phyloP scores from a whole-genome alignment of 2,888 invertebrate species.

The Tenthredo amoena region DNA sequence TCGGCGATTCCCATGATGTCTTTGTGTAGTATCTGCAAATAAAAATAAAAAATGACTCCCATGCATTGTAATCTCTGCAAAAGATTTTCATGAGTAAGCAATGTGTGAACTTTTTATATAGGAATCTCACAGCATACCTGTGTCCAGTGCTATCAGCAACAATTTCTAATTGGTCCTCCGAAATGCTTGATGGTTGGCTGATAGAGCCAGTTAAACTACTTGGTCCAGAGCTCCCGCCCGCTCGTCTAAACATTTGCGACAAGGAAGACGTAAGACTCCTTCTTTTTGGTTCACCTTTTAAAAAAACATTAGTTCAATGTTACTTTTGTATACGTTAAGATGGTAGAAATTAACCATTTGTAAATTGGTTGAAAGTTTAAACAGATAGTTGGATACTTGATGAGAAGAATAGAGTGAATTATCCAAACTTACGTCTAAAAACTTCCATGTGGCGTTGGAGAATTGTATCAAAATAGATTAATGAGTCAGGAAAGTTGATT shows the following conservation, averaged over 20 bases:
- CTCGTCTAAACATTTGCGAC: conserved; percentile 87
- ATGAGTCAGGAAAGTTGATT: not conserved
- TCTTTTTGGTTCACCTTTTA: conserved; percentile 83
- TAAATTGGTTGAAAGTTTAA: not conserved
- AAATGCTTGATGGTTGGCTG: conserved; percentile 66
- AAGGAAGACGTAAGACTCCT: conserved; percentile 88
- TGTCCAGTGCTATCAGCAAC: conserved; percentile 66
- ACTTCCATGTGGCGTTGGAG: conserved; percentile 60
- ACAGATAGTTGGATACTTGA: not conserved
- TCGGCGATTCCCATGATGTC: conserved; percentile 72
- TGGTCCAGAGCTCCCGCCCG: conserved; percentile 79
- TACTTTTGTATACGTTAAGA: conserved; percentile 36
- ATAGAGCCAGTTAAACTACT: conserved; percentile 63
- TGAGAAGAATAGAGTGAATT: not conserved
- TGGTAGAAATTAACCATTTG: not conserved
- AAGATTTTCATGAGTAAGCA: conserved; percentile 8
- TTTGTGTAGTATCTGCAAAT: conserved; percentile 65
- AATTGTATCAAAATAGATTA: conserved; percentile 56
- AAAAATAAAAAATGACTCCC: not conserved
- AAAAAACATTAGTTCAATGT: conserved; percentile 54
- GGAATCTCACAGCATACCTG: conserved; percentile 61
- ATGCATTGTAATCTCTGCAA: not conserved
- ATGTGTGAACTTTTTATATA: conserved; percentile 39
- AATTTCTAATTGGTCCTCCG: conserved; percentile 69
- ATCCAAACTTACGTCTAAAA: conserved; percentile 66